Conservation (phyloP, 2,888 invertebrate genomes). For the Hecatera dysodea region DNA sequence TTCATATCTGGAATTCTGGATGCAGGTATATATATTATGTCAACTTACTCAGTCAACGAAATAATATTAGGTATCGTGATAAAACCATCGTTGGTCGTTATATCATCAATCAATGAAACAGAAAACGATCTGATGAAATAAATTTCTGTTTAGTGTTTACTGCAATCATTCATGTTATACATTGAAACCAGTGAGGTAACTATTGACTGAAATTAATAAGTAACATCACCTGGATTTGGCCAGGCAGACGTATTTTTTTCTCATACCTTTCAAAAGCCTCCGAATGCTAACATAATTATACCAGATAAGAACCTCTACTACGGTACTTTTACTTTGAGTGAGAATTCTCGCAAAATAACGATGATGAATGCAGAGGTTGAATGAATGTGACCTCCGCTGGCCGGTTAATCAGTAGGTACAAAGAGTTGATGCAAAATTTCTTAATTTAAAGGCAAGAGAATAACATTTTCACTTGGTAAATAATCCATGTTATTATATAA, state of each 20-base stretch:
- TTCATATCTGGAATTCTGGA: background rate
- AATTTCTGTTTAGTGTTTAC: background rate
- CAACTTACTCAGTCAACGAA: slow-evolving; percentile 3
- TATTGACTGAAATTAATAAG: background rate
- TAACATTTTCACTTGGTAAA: background rate
- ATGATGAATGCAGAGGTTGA: background rate
- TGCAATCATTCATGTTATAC: background rate
- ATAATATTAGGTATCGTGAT: background rate
- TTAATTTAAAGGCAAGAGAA: background rate
- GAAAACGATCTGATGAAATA: background rate
- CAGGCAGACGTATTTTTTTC: background rate
- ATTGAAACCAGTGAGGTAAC: background rate
- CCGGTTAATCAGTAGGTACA: background rate
- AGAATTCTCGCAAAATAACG: background rate
- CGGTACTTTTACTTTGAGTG: background rate
- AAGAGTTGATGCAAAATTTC: background rate
- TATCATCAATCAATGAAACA: slow-evolving; percentile 18
- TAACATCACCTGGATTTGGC: too few relatives aligned
- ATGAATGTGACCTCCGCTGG: background rate
- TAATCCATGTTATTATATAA: background rate
- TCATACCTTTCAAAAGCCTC: slow-evolving; percentile 1
- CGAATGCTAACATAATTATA: background rate
- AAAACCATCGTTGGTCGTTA: background rate
- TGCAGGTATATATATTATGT: background rate
- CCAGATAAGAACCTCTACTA: slow-evolving; percentile 34